Evolutionary conservation across 1,140 invertebrate genomes (phyloP), one percentile per base, ranked within the genome.

Genomic region (Kradibia gibbosae): DNA sequence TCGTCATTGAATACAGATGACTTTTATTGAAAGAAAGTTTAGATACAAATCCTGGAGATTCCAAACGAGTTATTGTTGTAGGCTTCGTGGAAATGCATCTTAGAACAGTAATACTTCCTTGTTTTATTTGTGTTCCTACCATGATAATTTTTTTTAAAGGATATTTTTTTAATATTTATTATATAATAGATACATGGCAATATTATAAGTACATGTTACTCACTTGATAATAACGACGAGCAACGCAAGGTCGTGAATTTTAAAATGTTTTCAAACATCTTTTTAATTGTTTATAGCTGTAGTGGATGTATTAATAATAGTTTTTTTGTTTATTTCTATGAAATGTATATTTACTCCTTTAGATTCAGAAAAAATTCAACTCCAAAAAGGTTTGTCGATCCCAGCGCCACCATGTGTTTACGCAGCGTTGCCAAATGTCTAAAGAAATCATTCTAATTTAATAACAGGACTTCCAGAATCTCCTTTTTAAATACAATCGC

Each of bases 261-360:
- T 78, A 76, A n/a, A 10, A 86, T 11, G 73, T 71, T 86, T 82
- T 83, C 72, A n/a, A 86, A 65, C 84, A 85, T 86, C 75, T 86
- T 87, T 57, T 82, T 82, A 62, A 25, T 55, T 65, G 11, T 36
- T 67, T 62, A 11, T 78, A 42, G 25, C 28, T 50, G n/a, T 36
- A 4, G 39, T 34, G 10, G 36, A 31, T 65, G 25, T 62, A 20
- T 62, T 25, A 25, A 20, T 31, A 25, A 31, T 25, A 48, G 45
- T 28, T 62, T 28, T 17, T n/a, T n/a, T n/a, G n/a, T n/a, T 17
- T 76, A 65, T 48, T 76, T 22, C 8, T 36, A 31, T 45, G 22
- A 77, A 10, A 20, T 60, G 72, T 34, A 60, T 55, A 71, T 78
- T 55, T 70, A 67, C 42, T 39, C 53, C n/a, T 36, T 55, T 39